Conservation (phyloP, 2,797 vertebrate species). For the Varecia variegata region DNA sequence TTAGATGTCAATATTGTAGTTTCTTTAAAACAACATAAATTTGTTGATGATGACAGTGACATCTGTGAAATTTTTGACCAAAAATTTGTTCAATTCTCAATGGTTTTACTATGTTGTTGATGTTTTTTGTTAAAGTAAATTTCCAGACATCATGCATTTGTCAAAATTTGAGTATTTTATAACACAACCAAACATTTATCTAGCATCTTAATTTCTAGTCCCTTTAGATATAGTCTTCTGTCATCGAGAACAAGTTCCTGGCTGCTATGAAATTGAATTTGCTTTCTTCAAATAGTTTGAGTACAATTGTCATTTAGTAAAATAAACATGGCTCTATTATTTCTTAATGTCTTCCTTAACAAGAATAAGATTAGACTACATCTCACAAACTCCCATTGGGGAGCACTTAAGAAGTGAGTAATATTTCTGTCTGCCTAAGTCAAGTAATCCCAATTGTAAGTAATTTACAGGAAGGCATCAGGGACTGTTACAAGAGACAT, state of each 20-base stretch:
- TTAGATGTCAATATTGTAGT: not conserved
- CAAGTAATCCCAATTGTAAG: conserved; percentile 87
- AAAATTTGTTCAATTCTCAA: not conserved
- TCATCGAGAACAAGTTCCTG: conserved; percentile 59
- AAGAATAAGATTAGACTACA: conserved; percentile 82
- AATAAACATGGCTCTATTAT: conserved; percentile 84
- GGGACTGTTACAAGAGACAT: conserved; percentile 84
- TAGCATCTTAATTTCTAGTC: conserved; percentile 55
- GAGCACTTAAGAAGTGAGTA: conserved; percentile 85
- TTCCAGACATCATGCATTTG: conserved; percentile 21
- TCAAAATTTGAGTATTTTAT: conserved; percentile 25
- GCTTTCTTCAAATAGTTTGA: conserved; percentile 77
- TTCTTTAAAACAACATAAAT: not conserved
- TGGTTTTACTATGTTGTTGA: not conserved
- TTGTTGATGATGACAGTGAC: not conserved
- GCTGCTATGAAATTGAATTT: conserved; percentile 75
- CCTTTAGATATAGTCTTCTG: conserved; percentile 41
- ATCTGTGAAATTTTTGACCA: not conserved
- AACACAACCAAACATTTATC: conserved; percentile 15
- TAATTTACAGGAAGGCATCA: conserved; percentile 84
- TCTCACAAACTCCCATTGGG: conserved; percentile 79
- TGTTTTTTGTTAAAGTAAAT: conserved; percentile 2
- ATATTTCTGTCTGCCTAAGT: conserved; percentile 84
- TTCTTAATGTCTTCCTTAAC: conserved; percentile 85
- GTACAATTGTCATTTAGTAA: conserved; percentile 80